Evolutionary conservation across 2,113 vertebrate genomes (phyloP), one percentile per base, ranked within the genome.

Genomic region (Chaetodon auriga): DNA sequence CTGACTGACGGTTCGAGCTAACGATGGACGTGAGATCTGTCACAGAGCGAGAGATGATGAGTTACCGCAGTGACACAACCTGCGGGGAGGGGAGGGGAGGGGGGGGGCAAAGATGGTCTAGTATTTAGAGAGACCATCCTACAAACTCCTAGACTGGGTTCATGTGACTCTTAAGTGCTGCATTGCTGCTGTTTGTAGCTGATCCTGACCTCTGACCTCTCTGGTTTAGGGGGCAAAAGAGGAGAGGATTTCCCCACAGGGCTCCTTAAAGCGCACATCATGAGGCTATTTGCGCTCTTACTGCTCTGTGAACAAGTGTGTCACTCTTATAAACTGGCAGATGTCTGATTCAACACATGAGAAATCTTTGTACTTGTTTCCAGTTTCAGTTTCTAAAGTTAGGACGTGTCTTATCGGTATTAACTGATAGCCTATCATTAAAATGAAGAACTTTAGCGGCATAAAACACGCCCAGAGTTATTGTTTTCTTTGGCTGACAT

Each of bases 11-110:
- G 87, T 96, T 96, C 80, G 96, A 88, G 80, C 96, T 98, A 94
- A 99, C 93, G 94, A 99, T 96, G 89, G 97, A 98, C 1, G 97
- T 98, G 94, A 99, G 97, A 97, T 99, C 98, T 99, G 97, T 82
- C 91, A 92, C 89, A 94, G 80, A 91, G 86, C 90, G 88, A 95
- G 91, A 95, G 69, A 95, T 91, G 80, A 94, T 73, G 82, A 80
- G 72, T 87, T 91, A 84, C 81, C 30, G 30, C 41, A 70, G 58
- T 68, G 57, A 86, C 69, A 89, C 80, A 88, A 62, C 63, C 49
- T 57, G 19, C 2, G 53, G 38, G 38, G 38, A 38, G 38, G 38
- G 38, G 8, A 4, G 38, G 38, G 7, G 19, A 7, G 19, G 7
- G 65, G 66, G 18, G 65, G 62, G 75, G 53, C 41, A 63, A 30